Evolutionary conservation across 2,888 invertebrate species (phyloP), one percentile per base, ranked within the genome.

Genomic region (Callosobruchus maculatus): DNA sequence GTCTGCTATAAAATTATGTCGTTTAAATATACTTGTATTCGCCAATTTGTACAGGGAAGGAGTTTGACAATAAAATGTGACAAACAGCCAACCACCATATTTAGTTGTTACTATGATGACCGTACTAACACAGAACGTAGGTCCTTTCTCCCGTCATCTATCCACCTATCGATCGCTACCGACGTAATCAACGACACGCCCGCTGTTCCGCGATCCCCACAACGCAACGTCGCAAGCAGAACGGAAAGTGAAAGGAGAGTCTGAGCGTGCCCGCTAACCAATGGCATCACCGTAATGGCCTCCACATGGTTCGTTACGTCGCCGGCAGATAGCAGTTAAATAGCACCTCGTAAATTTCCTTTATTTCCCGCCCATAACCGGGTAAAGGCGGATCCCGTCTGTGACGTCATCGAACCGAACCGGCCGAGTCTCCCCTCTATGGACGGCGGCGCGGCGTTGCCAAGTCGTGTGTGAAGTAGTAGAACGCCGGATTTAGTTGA

Each of bases 241-340:
- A 67, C 49, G 21, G 70, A 22, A 66, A 70, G 22, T 75, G 78
- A 77, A 66, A 67, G 22, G 80, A 78, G 81, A 72, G 81, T 84
- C 82, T 78, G n/a, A 72, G 70, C 75, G 77, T 77, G 73, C 77
- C 80, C 18, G 49, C 83, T 86, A 87, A 87, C 90, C 90, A 90
- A 90, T 90, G 88, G 88, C 88, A 86, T 85, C 83, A 85, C 86
- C 87, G 90, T 90, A 90, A 90, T 90, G 90, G 90, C 90, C 88
- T 88, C 90, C 89, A 86, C 85, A 86, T 85, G 86, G 84, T 88
- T 87, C 87, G 84, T 84, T 85, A 85, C 85, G 85, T 84, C 84
- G 86, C 88, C 88, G 87, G 87, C 88, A 90, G 90, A 90, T 90
- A 90, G 88, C 89, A 86, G 85, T 87, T 87, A 87, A 86, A 87